Conservation (phyloP, 2,888 invertebrate species). For the Taphrorychus bicolor region DNA sequence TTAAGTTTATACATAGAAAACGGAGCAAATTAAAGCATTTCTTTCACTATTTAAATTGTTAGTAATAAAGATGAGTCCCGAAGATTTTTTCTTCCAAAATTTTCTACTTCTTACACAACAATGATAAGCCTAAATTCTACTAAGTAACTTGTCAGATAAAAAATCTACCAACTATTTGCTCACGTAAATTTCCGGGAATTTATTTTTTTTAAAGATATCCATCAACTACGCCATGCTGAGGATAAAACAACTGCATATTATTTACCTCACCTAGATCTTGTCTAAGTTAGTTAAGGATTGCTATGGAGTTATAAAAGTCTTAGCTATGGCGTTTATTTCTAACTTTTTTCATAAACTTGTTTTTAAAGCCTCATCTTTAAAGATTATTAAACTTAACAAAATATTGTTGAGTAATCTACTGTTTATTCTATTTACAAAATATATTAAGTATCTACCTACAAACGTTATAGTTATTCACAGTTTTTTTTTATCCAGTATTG, state of each 20-base stretch:
- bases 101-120: neutral
- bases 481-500: constrained; percentile 7
- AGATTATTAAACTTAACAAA: constrained; percentile 26
- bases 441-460: constrained; percentile 11
- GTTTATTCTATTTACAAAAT: constrained; percentile 19
- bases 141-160: neutral
- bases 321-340: too few species aligned
- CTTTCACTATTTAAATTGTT: neutral
- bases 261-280: too few species aligned
- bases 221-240: neutral
- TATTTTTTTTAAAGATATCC: too few species aligned
- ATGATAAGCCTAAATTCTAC: neutral
- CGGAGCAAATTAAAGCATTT: too few species aligned
- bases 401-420: neutral
- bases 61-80: neutral
- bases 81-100: neutral
- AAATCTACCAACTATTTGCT: neutral
- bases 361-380: neutral
- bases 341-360: too few species aligned
- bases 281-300: too few species aligned
- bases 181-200: neutral
- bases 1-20: too few species aligned
- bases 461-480: constrained; percentile 4
- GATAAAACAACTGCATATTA: neutral
- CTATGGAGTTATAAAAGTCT: too few species aligned